Base-by-base conservation (phyloP, 2,797 vertebrate species). In the Spondyliosoma cantharus region DNA sequence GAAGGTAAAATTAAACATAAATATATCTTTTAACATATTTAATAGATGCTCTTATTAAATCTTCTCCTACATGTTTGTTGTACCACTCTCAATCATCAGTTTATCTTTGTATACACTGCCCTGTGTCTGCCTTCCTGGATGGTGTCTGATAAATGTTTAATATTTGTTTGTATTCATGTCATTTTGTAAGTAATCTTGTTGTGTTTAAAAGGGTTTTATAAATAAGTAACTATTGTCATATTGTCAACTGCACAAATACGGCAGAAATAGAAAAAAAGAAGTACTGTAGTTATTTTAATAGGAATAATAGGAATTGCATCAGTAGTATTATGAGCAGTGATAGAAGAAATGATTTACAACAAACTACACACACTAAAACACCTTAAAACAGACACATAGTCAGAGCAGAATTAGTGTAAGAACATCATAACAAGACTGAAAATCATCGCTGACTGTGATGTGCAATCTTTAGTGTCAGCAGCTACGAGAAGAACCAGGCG, bases 401-500 rank as follows among this genome's bases (percentile, higher is more conserved):
- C 9, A 8, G 43, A 56, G 37, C 48, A 61, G 20, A 42, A 0
- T 2, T 46, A n/a, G 25, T 2, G 3, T 64, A 13, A 27, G 20
- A 17, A 37, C 32, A 16, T 37, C 15, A 13, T 12, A 7, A 27
- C 20, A 52, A 3, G 5, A 29, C 4, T 22, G 13, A 50, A 64
- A n/a, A 3, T n/a, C 7, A 7, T 81, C 9, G 16, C 69, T 37
- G n/a, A n/a, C 14, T 65, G 27, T 59, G 74, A 60, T 45, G 15
- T 48, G 3, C 5, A 1, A 25, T 37, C 11, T 81, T 64, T 86
- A 99, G 98, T 0, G 95, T 98, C 17, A 97, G 97, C 95, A 99
- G 97, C 94, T 97, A 96, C 0, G 97, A 99, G 74, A 96, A 96
- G 22, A 96, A 94, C 90, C 96, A 98, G 93, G 92, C 94, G 1